phyloP scores from a whole-genome alignment of 1,140 invertebrate genomes.

The Samia ricini region DNA sequence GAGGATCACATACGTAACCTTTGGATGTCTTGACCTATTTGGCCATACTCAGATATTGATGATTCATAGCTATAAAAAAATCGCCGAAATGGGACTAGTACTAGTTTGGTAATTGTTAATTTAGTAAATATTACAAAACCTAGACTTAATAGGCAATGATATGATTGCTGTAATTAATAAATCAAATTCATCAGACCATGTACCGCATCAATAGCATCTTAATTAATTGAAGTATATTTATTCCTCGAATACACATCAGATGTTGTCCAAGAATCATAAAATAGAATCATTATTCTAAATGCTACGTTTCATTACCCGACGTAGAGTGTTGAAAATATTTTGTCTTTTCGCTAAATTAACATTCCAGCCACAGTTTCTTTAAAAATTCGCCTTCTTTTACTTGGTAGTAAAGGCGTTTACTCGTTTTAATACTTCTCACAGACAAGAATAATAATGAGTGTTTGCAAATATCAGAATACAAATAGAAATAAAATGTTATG shows the following conservation, averaged over 20 bases:
- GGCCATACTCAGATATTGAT: no score
- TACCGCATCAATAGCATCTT: not conserved
- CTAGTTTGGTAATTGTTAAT: no score
- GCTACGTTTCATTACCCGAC: constrained; percentile 39
- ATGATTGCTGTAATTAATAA: no score
- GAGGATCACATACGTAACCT: no score
- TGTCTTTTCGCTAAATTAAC: constrained; percentile 38
- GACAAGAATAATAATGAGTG: constrained; percentile 36
- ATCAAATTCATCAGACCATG: no score
- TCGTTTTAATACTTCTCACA: constrained; percentile 37
- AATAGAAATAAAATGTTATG: not conserved
- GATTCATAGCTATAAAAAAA: no score
- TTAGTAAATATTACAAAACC: no score
- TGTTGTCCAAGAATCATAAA: constrained; percentile 33
- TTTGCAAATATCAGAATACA: constrained; percentile 4
- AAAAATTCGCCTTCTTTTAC: constrained; percentile 39
- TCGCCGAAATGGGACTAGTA: no score
- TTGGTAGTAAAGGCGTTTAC: constrained; percentile 42
- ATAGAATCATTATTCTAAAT: constrained; percentile 38
- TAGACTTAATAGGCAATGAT: no score
- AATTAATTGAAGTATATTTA: not conserved
- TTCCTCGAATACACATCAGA: not conserved
- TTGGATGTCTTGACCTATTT: no score
- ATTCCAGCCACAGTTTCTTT: constrained; percentile 41
- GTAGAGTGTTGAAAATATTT: constrained; percentile 40